A percentile compares a stretch with the other conserved stretches of the same genome.
These are phyloP conservation scores for Tubulanus polymorphus DNA, from an alignment of 2,888 invertebrate genomes.

Conservation along the genomic window DNA sequence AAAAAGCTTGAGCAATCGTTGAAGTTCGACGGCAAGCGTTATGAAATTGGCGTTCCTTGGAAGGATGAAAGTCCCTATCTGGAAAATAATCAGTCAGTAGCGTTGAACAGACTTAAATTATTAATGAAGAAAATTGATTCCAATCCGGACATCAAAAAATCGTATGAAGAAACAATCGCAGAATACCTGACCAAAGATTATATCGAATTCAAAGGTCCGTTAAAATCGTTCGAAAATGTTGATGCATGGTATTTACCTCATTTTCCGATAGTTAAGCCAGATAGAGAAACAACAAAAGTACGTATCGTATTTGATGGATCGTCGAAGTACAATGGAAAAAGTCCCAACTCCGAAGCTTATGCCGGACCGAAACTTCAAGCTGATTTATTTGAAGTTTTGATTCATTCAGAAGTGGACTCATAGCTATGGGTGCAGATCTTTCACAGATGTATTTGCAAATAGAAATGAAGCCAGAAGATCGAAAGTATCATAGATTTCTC, in stretches of 20 bases:
- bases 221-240: no score
- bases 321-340: conserved; percentile 5
- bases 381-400: conserved; percentile 5
- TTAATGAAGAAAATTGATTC: no score
- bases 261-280: conserved; percentile 8
- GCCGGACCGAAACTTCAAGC: conserved; percentile 10
- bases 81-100: no score
- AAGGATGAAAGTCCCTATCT: no score
- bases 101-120: no score
- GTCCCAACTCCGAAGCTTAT: conserved; percentile 4
- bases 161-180: no score
- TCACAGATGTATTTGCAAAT: conserved; percentile 14
- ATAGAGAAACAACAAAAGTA: conserved; percentile 11
- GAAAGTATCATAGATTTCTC: conserved; percentile 10
- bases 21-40: no score
- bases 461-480: conserved; percentile 4
- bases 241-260: conserved; percentile 8
- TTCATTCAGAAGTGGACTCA: conserved; percentile 4
- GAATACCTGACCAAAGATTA: no score
- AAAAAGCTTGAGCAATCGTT: no score
- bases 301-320: conserved; percentile 12
- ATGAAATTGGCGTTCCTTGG: no score
- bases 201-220: conserved; percentile 2
- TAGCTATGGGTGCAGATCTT: conserved; percentile 8
- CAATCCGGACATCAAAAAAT: no score